phyloP scores from a whole-genome alignment of 2,888 invertebrate genomes.

The Romanomermis culicivorax region DNA sequence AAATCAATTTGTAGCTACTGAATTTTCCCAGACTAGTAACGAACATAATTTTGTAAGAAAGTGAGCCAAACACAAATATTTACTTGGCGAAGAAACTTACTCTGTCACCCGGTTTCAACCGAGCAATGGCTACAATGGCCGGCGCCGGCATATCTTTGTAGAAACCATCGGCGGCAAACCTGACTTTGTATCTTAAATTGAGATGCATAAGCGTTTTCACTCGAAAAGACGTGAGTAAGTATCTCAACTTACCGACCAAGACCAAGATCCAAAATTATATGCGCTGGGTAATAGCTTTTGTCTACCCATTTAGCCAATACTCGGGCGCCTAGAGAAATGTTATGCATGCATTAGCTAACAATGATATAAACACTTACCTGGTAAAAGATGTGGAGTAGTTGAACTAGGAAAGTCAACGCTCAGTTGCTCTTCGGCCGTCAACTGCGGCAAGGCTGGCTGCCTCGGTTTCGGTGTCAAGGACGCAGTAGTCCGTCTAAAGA shows the following conservation, averaged over 20 bases:
- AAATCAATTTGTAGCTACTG: too few species aligned
- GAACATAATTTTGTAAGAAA: slow-evolving; percentile 5
- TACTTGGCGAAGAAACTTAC: not conserved
- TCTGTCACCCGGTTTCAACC: slow-evolving; percentile 10
- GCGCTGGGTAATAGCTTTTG: slow-evolving; percentile 22
- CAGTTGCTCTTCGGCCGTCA: slow-evolving; percentile 18
- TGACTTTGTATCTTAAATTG: slow-evolving; percentile 17
- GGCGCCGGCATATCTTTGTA: slow-evolving; percentile 19
- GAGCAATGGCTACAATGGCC: slow-evolving; percentile 20
- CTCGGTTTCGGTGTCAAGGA: slow-evolving; percentile 1
- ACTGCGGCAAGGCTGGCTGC: slow-evolving; percentile 7
- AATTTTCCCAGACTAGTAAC: slow-evolving; percentile 13
- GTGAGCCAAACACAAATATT: not conserved
- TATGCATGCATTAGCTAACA: not conserved
- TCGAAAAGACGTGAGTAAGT: slow-evolving; percentile 17
- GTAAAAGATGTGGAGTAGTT: slow-evolving; percentile 8
- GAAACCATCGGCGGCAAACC: slow-evolving; percentile 19
- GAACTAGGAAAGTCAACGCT: slow-evolving; percentile 19
- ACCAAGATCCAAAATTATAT: slow-evolving; percentile 15
- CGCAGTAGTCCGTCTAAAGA: too few species aligned
- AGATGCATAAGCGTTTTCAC: not conserved
- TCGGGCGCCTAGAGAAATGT: slow-evolving; percentile 18
- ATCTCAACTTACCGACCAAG: slow-evolving; percentile 9
- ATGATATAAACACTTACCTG: too few species aligned
- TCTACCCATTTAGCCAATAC: slow-evolving; percentile 21